A percentile compares a stretch with the other conserved stretches of the same genome.
These are phyloP conservation scores for Limnodromus scolopaceus DNA, from an alignment of 2,797 vertebrate species.

Conservation along the genomic window DNA sequence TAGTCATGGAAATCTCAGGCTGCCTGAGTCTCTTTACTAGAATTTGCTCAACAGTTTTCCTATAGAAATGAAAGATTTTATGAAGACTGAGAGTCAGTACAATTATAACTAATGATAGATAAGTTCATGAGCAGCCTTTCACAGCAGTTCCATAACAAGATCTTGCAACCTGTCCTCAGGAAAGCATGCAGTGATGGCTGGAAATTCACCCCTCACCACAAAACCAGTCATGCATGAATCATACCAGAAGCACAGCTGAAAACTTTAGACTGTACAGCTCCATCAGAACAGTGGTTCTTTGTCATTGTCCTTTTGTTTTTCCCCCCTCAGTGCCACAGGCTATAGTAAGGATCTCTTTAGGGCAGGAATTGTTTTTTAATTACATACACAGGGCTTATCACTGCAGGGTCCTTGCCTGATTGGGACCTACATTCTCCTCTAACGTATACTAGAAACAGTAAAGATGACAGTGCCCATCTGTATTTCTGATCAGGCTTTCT, in stretches of 20 bases:
- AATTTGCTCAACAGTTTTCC: background rate
- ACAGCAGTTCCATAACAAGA: background rate
- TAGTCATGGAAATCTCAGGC: background rate
- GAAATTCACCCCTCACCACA: background rate
- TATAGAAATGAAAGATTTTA: background rate
- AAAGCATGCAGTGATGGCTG: background rate
- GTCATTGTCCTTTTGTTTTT: background rate
- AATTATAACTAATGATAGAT: background rate
- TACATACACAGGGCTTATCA: background rate
- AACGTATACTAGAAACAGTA: background rate
- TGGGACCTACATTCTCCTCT: background rate
- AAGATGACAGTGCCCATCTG: background rate
- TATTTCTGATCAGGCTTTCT: background rate
- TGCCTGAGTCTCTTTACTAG: background rate
- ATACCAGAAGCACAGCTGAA: background rate
- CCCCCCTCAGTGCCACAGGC: background rate
- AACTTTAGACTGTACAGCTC: background rate
- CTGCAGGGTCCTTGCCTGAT: background rate
- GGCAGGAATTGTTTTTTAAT: background rate
- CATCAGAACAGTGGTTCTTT: background rate
- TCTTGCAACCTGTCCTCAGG: background rate
- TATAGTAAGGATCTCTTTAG: background rate
- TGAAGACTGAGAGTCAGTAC: background rate
- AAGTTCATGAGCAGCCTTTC: background rate
- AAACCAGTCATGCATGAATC: background rate